Evolutionary conservation across 2,888 invertebrate species (phyloP).

Genomic region (Frankliniella fusca): DNA sequence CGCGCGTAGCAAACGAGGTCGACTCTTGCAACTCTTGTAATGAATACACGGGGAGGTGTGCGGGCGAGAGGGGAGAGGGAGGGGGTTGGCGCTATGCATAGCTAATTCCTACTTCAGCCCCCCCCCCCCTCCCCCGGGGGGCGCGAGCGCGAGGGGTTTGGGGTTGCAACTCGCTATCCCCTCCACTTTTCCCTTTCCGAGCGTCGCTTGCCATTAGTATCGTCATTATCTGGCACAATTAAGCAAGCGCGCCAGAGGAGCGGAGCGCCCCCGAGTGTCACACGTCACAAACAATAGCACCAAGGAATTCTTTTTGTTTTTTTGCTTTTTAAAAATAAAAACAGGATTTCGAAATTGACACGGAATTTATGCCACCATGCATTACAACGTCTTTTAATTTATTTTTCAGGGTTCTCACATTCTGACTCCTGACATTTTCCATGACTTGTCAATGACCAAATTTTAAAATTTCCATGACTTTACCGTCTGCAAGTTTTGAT

Average conservation of each 20-base stretch:
- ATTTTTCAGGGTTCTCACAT: too few species aligned
- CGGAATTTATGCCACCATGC: too few species aligned
- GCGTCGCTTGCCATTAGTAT: conserved; percentile 7
- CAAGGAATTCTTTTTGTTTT: too few species aligned
- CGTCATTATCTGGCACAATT: not conserved
- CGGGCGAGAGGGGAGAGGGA: not conserved
- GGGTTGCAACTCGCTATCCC: too few species aligned
- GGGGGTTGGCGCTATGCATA: not conserved
- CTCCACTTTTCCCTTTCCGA: not conserved
- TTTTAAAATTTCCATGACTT: too few species aligned
- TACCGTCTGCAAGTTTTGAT: too few species aligned
- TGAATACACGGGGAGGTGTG: conserved; percentile 1
- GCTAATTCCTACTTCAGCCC: conserved; percentile 8
- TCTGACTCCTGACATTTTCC: too few species aligned
- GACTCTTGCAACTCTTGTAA: conserved; percentile 16
- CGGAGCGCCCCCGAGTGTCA: not conserved
- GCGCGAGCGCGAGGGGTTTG: too few species aligned
- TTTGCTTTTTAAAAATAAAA: too few species aligned
- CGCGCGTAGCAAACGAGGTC: conserved; percentile 3
- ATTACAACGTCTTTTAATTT: too few species aligned
- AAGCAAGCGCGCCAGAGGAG: not conserved
- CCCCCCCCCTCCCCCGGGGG: not conserved
- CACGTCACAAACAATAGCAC: not conserved
- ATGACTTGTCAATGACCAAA: too few species aligned
- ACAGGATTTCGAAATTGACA: too few species aligned